phyloP scores from a whole-genome alignment of 2,113 vertebrate species.

The Pseudonaja textilis region DNA sequence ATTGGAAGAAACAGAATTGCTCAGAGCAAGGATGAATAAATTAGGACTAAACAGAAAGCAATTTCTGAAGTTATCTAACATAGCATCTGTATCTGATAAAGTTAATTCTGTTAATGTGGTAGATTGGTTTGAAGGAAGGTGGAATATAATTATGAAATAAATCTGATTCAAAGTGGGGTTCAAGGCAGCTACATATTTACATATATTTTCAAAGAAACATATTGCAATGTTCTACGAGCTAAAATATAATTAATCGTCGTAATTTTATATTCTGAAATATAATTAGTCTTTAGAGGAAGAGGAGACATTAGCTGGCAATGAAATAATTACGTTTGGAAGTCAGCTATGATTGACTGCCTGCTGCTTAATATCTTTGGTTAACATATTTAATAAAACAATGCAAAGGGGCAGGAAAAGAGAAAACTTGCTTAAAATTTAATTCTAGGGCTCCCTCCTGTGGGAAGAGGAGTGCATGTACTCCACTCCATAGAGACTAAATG shows the following conservation, averaged over 20 bases:
- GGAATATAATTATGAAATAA: background rate
- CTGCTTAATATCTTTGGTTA: background rate
- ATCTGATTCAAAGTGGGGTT: background rate
- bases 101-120: background rate
- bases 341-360: background rate
- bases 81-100: background rate
- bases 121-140: background rate
- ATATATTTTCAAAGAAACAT: background rate
- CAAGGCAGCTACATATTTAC: background rate
- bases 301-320: background rate
- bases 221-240: background rate
- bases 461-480: background rate
- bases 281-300: background rate
- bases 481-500: background rate
- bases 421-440: constrained; percentile 9
- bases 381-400: background rate
- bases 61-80: background rate
- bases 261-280: background rate
- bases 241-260: background rate
- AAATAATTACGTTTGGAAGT: constrained; percentile 4
- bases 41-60: background rate
- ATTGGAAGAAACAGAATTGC: background rate
- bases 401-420: background rate
- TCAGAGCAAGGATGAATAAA: background rate
- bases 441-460: constrained; percentile 25